Base-by-base conservation (phyloP, 2,888 invertebrate genomes). In the Agrotis puta region DNA sequence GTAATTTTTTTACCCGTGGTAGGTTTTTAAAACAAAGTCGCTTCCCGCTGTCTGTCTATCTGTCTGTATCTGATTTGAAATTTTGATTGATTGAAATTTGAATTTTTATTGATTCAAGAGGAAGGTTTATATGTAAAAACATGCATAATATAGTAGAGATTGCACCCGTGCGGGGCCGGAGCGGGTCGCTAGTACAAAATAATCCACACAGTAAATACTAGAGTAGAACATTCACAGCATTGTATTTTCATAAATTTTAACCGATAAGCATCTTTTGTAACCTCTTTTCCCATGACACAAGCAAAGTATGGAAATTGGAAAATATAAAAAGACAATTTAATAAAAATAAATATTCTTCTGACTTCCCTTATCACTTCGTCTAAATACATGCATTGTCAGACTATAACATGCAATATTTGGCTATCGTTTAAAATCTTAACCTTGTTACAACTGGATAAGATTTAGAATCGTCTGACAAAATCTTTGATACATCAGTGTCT, bases 321-420 rank as follows among this genome's bases (percentile, higher is more conserved):
- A 74, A 82, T 57, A 69, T 75, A 78, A 81, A 81, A 80, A 67
- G 54, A 62, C 53, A 80, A 74, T 80, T 77, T 70, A 59, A 79
- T 77, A 70, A 77, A 82, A 75, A 70, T 63, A 74, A 67, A 72
- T 63, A 0, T 63, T 45, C 62, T 59, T 72, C 71, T 67, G 43
- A 64, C 61, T 73, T 69, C 59, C 50, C 76, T 69, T 77, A 74
- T 75, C 71, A 77, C 59, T 70, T 59, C 27, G 45, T 70, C 63
- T 73, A 61, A 69, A 77, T 74, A 77, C 57, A 64, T 74, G 74
- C 65, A 66, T 22, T 54, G 68, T 72, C 66, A 59, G 48, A 70
- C 51, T 51, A n/a, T n/a, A 47, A 56, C 50, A 69, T 59, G 53
- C 70, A 63, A 50, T 58, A 1, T 2, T 20, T 45, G 4, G 9